Conservation (phyloP, 2,113 vertebrate species). For the Ictalurus furcatus region DNA sequence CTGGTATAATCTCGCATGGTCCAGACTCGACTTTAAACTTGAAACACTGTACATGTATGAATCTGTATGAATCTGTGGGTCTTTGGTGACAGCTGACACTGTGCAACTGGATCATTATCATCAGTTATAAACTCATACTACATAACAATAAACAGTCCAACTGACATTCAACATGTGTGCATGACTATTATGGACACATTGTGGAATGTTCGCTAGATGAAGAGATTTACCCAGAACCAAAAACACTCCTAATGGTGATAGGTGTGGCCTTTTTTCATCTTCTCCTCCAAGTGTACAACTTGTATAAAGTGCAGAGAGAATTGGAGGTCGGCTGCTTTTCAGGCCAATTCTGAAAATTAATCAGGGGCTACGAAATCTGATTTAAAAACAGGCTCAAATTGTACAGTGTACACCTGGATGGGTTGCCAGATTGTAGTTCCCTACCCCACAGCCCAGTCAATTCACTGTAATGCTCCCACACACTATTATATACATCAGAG, state of each 20-base stretch:
- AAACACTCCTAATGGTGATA: neutral
- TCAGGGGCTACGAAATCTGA: neutral
- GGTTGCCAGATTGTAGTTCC: neutral
- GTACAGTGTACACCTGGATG: neutral
- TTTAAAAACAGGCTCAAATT: neutral
- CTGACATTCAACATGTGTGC: neutral
- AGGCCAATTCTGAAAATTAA: neutral
- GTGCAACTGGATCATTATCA: no score
- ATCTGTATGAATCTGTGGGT: neutral
- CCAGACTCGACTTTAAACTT: neutral
- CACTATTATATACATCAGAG: neutral
- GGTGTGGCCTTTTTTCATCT: neutral
- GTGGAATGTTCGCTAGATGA: no score
- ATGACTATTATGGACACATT: neutral
- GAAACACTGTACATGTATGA: neutral
- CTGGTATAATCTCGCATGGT: neutral
- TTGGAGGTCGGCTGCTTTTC: neutral
- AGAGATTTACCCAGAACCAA: neutral
- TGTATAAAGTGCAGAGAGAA: neutral
- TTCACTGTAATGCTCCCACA: neutral
- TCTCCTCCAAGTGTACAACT: neutral
- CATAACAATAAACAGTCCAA: neutral
- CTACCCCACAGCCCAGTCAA: neutral
- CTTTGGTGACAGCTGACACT: neutral
- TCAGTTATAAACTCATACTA: neutral